A percentile compares a stretch with the other conserved stretches of the same genome.
Conservation (phyloP, 2,888 invertebrate species). For the Zhuqinia jingwanae region DNA sequence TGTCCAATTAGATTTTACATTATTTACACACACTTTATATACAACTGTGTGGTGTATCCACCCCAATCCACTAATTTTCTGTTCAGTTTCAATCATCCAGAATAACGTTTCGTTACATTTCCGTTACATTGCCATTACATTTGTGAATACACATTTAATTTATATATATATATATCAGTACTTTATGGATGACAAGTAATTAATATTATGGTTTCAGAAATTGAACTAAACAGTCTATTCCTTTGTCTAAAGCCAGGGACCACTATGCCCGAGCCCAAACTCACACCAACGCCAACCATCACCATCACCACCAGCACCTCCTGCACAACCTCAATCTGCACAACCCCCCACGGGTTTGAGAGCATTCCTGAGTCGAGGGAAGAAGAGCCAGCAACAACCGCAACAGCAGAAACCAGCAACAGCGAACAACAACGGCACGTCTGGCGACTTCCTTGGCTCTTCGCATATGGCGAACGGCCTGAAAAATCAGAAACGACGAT, state of each 20-base stretch:
- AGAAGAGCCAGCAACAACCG: slow-evolving; percentile 46
- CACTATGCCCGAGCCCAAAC: slow-evolving; percentile 66
- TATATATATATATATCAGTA: too few species aligned
- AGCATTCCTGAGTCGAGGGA: slow-evolving; percentile 71
- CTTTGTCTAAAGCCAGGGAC: slow-evolving; percentile 75
- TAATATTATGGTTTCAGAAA: neutral
- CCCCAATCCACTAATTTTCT: too few species aligned
- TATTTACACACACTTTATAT: too few species aligned
- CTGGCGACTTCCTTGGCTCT: slow-evolving; percentile 41
- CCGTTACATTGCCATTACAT: too few species aligned
- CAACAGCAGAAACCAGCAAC: too few species aligned
- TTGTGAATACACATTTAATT: too few species aligned
- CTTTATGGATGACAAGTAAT: too few species aligned
- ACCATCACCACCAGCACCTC: slow-evolving; percentile 53
- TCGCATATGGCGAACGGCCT: slow-evolving; percentile 46
- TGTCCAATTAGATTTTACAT: too few species aligned
- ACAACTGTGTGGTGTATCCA: neutral
- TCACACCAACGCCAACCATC: slow-evolving; percentile 51
- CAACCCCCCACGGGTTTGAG: slow-evolving; percentile 68
- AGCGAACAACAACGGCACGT: slow-evolving; percentile 20
- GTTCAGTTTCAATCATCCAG: too few species aligned
- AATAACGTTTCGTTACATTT: too few species aligned
- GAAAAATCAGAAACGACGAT: slow-evolving; percentile 32
- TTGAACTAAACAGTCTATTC: slow-evolving; percentile 42
- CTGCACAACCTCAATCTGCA: slow-evolving; percentile 64